phyloP scores from a whole-genome alignment of 2,113 vertebrate genomes.

The Alaudala cheleensis region DNA sequence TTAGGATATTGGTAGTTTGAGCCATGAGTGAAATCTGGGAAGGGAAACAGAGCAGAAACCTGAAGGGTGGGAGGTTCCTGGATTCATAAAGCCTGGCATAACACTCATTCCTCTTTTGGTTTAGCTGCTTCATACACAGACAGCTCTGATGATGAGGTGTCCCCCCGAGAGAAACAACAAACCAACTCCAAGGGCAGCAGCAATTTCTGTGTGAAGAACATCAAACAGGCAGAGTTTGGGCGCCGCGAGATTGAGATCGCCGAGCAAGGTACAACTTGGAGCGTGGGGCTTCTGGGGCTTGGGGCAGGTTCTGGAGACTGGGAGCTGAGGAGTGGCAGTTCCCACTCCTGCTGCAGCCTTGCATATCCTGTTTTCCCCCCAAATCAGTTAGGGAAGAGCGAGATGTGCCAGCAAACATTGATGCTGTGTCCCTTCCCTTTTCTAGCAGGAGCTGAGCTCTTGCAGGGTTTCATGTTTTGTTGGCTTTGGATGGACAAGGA shows the following conservation, averaged over 20 bases:
- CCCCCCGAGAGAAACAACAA: constrained; percentile 91
- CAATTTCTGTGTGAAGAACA: constrained; percentile 97
- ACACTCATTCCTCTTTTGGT: neutral
- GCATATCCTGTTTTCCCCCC: rapidly evolving
- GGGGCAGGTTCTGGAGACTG: neutral
- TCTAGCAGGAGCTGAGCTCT: neutral
- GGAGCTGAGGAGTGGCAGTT: neutral
- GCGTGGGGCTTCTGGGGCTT: neutral
- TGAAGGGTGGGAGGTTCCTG: neutral
- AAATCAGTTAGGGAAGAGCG: neutral
- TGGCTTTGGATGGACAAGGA: neutral
- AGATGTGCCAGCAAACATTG: rapidly evolving
- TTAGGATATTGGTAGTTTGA: neutral
- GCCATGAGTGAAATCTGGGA: neutral
- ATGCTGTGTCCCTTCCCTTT: neutral
- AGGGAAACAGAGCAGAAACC: neutral
- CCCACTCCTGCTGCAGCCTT: neutral
- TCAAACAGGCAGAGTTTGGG: constrained; percentile 94
- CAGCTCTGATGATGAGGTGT: constrained; percentile 94
- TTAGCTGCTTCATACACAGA: constrained; percentile 93
- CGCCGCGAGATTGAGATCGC: constrained; percentile 95
- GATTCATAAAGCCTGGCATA: neutral
- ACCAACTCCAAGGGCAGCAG: constrained; percentile 91
- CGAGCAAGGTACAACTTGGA: constrained; percentile 82
- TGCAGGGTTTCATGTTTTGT: neutral